Evolutionary conservation across 2,797 vertebrate species (phyloP).

Genomic region (Erpetoichthys calabaricus): DNA sequence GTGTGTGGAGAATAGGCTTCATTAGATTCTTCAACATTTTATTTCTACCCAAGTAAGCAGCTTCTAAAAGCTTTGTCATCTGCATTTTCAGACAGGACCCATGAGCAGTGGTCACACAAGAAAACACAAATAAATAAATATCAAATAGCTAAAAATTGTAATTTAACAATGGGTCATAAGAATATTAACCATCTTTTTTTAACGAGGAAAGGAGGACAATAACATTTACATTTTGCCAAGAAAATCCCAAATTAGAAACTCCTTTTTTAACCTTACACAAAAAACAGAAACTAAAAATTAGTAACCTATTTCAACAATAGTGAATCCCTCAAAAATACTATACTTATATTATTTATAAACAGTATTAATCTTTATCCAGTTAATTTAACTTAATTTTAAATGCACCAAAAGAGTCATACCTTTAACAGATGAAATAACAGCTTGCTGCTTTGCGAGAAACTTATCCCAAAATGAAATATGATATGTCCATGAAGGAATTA

Average conservation of each 20-base stretch:
- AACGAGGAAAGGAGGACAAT: too few species aligned
- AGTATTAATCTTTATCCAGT: too few species aligned
- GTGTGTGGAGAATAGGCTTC: background rate
- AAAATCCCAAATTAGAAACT: too few species aligned
- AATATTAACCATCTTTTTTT: too few species aligned
- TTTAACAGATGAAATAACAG: constrained; percentile 23
- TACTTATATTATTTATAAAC: too few species aligned
- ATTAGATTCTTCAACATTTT: constrained; percentile 20
- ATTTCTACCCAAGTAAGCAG: constrained; percentile 30
- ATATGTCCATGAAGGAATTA: constrained; percentile 24
- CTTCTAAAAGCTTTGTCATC: constrained; percentile 25
- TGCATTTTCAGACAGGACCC: constrained; percentile 27
- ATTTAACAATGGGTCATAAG: too few species aligned
- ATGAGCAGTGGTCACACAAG: too few species aligned
- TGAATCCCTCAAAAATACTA: background rate
- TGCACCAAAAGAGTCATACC: constrained; percentile 21
- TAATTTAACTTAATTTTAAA: background rate
- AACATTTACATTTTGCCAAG: too few species aligned
- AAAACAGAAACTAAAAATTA: too few species aligned
- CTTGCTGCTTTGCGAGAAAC: constrained; percentile 23
- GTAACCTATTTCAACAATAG: background rate
- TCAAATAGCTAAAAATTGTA: too few species aligned
- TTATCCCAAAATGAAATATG: constrained; percentile 28
- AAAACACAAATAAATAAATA: too few species aligned
- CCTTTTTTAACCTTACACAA: too few species aligned